phyloP scores from a whole-genome alignment of 2,888 invertebrate species.

The Notocelia uddmanniana region DNA sequence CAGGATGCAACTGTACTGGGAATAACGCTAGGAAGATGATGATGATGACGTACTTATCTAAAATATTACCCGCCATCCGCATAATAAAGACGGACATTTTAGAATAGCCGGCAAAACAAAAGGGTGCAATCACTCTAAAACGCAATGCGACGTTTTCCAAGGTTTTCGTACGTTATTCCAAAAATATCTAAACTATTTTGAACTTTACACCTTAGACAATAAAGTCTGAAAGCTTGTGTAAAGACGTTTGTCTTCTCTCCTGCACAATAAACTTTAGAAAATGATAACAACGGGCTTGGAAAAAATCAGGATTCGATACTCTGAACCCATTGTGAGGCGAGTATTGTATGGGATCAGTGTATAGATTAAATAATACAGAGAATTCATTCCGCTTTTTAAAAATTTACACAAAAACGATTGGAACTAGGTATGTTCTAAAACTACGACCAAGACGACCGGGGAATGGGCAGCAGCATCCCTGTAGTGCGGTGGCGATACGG shows the following conservation, averaged over 20 bases:
- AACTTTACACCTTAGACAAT: not conserved
- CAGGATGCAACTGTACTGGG: too few relatives aligned
- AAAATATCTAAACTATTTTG: not conserved
- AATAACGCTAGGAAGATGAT: too few relatives aligned
- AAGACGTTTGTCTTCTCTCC: not conserved
- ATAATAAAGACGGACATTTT: not conserved
- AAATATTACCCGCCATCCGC: not conserved
- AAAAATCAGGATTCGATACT: conserved; percentile 38
- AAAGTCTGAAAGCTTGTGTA: not conserved
- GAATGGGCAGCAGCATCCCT: too few relatives aligned
- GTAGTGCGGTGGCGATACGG: too few relatives aligned
- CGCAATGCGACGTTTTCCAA: not conserved
- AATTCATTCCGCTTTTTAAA: too few relatives aligned
- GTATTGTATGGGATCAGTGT: not conserved
- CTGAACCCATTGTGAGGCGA: conserved; percentile 19
- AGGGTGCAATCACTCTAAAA: conserved; percentile 7
- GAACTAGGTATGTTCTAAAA: too few relatives aligned
- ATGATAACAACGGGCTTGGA: conserved; percentile 21
- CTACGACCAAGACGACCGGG: too few relatives aligned
- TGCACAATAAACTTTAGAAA: conserved; percentile 37
- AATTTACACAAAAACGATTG: too few relatives aligned
- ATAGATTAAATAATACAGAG: conserved; percentile 12
- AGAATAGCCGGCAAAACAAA: not conserved
- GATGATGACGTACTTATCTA: not conserved
- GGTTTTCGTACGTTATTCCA: not conserved